These are phyloP conservation scores for Nesidiocoris tenuis DNA, from an alignment of 2,888 invertebrate species.

Conservation along the genomic window DNA sequence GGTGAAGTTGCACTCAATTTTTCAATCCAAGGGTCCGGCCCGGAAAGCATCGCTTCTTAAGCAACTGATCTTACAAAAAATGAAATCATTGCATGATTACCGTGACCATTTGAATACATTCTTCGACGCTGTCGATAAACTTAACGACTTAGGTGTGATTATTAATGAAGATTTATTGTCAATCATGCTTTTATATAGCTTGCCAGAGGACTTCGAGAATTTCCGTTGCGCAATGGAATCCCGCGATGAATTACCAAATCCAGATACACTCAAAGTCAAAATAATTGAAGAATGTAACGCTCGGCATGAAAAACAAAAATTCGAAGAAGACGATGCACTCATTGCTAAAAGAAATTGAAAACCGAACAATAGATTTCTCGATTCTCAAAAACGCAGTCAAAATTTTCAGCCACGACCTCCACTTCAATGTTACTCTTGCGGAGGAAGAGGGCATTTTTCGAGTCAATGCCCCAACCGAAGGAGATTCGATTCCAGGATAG, in stretches of 20 bases:
- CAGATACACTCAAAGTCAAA: neutral
- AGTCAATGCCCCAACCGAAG: too few species aligned
- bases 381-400: too few species aligned
- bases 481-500: too few species aligned
- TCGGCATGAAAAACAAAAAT: too few species aligned
- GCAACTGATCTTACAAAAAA: constrained; percentile 3
- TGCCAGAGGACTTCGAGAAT: neutral
- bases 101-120: neutral
- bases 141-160: neutral
- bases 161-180: neutral
- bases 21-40: constrained; percentile 13
- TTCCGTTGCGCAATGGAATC: neutral
- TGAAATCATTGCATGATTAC: neutral
- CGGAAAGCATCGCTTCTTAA: neutral
- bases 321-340: too few species aligned
- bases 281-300: neutral
- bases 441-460: too few species aligned
- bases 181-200: neutral
- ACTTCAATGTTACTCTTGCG: too few species aligned
- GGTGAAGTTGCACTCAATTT: neutral
- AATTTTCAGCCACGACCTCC: too few species aligned
- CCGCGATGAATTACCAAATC: neutral
- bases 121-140: constrained; percentile 1
- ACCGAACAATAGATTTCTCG: too few species aligned
- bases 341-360: too few species aligned